Evolutionary conservation across 1,140 invertebrate species (phyloP), one percentile per base, ranked within the genome.

Genomic region (Drosophila albomicans): DNA sequence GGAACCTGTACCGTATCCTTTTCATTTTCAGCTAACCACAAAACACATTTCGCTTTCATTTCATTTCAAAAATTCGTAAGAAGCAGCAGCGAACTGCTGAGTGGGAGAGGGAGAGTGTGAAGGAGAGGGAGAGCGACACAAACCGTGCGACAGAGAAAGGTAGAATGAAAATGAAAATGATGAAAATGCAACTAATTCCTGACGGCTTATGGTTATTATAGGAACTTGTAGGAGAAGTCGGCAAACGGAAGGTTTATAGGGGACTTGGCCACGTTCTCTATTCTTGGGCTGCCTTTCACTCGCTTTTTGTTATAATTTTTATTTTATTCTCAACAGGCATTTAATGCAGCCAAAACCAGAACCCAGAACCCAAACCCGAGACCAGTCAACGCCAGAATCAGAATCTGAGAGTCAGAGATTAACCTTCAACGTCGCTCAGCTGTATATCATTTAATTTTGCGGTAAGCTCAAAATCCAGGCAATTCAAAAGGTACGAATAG

Each of bases 111-210:
- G 13, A 8, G 20, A 25, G 20, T 25, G 20, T 25, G 20, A 20
- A 3, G 7, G 15, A 35, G 8, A 20, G 7, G 7, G 15, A 35
- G 8, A 20, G 7, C 13, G 52, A 15, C 13, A 30, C 25, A n/a
- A 51, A 20, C 1, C 5, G 45, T 10, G 15, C 5, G 5, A 16
- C n/a, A 56, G 28, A 59, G 10, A 61, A 51, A 25, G 35, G 32
- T 7, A 54, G 56, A 65, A 41, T 66, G 65, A 68, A 81, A 82
- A 82, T 79, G 80, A 82, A 84, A 82, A 82, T 82, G 81, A 85
- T 85, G 84, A 88, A 88, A 88, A 88, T 88, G 85, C 85, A 88
- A 89, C 85, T 88, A 88, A 88, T 88, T 87, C 84, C 84, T 88
- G 85, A 75, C 84, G 78, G 85, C 84, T 88, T 88, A 88, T 70